These are phyloP conservation scores for Drosophila siamana DNA, from an alignment of 2,888 invertebrate genomes.

Conservation along the genomic window DNA sequence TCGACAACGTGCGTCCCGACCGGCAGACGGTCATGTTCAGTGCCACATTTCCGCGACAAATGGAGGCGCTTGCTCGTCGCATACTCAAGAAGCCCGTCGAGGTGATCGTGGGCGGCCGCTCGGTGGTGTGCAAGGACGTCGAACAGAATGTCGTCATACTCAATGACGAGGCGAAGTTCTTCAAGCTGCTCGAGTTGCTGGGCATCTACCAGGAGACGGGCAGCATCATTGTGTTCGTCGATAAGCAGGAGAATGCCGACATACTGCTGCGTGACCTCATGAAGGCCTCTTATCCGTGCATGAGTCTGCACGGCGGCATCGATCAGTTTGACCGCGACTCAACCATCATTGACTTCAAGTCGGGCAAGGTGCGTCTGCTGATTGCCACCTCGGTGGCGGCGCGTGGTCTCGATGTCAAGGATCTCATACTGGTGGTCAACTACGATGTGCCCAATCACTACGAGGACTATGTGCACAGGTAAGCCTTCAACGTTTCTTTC, in stretches of 20 bases:
- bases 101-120: slow-evolving; percentile 98
- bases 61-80: slow-evolving; percentile 98
- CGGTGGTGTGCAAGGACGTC: slow-evolving; percentile 98
- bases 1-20: slow-evolving; percentile 98
- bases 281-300: slow-evolving; percentile 97
- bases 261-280: slow-evolving; percentile 96
- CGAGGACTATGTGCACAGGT: slow-evolving; percentile 98
- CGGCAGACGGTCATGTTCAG: slow-evolving; percentile 99
- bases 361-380: slow-evolving; percentile 95
- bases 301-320: slow-evolving; percentile 99
- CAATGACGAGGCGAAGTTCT: slow-evolving; percentile 98
- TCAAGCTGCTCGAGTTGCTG: slow-evolving; percentile 98
- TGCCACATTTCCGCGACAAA: slow-evolving; percentile 99
- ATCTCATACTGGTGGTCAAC: slow-evolving; percentile 98
- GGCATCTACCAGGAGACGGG: slow-evolving; percentile 96
- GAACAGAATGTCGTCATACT: slow-evolving; percentile 97
- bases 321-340: slow-evolving; percentile 99
- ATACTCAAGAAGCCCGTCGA: slow-evolving; percentile 98
- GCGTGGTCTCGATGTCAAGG: slow-evolving; percentile 98
- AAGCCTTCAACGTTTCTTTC: slow-evolving; percentile 27
- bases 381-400: slow-evolving; percentile 99
- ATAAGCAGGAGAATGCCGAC: slow-evolving; percentile 99
- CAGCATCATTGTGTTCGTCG: slow-evolving; percentile 98
- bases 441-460: slow-evolving; percentile 99
- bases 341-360: slow-evolving; percentile 98